Conservation (phyloP, 2,113 vertebrate genomes). For the Paramormyrops kingsleyae region DNA sequence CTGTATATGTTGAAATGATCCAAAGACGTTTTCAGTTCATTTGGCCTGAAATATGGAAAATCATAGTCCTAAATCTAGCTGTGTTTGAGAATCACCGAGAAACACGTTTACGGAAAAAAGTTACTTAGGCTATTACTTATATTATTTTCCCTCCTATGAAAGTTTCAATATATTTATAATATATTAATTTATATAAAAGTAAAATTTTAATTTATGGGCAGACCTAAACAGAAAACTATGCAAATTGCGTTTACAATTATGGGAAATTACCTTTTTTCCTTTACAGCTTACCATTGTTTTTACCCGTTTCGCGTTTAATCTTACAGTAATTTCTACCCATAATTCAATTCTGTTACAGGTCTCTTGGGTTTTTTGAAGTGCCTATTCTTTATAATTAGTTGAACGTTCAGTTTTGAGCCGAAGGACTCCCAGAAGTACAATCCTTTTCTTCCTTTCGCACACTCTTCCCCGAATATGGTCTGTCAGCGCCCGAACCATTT, state of each 20-base stretch:
- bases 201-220: background rate
- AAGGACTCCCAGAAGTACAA: background rate
- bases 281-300: background rate
- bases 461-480: background rate
- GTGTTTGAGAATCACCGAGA: background rate
- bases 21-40: background rate
- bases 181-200: background rate
- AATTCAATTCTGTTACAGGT: background rate
- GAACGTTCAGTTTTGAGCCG: background rate
- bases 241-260: background rate
- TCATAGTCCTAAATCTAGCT: background rate
- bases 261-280: background rate
- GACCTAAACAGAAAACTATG: background rate
- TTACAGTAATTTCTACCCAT: background rate
- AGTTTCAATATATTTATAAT: background rate
- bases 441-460: background rate
- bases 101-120: background rate
- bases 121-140: background rate
- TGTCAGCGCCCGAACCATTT: background rate
- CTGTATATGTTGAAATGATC: background rate
- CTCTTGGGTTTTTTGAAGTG: background rate
- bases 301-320: background rate
- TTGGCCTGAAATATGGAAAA: background rate
- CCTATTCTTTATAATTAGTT: background rate
- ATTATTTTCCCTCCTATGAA: background rate